Evolutionary conservation across 2,797 vertebrate genomes (phyloP).

Genomic region (Catharus ustulatus): DNA sequence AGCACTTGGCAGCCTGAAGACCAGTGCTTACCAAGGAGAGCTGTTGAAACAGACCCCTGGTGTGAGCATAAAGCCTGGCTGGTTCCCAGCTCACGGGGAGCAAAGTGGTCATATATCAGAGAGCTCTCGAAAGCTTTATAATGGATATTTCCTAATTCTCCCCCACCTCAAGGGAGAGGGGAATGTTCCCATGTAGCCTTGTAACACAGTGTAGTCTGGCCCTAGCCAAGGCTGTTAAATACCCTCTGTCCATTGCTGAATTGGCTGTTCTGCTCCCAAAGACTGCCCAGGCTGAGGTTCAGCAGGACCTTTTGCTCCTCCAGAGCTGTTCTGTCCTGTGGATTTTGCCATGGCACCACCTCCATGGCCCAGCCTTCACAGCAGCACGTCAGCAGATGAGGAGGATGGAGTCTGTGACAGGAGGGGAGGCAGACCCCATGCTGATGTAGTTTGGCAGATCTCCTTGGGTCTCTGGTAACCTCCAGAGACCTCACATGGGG

Average conservation of each 20-base stretch:
- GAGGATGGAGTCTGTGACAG: not conserved
- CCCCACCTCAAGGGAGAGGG: slow-evolving; percentile 29
- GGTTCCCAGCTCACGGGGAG: slow-evolving; percentile 26
- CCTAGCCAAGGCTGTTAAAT: not conserved
- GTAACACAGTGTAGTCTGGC: not conserved
- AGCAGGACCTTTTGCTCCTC: not conserved
- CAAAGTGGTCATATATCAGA: slow-evolving; percentile 50
- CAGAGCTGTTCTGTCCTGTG: not conserved
- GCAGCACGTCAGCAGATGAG: not conserved
- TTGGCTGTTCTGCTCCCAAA: not conserved
- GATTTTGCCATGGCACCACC: not conserved
- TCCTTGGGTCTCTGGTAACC: not conserved
- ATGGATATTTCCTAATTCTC: slow-evolving; percentile 59
- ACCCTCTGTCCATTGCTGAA: not conserved
- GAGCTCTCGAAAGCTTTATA: slow-evolving; percentile 60
- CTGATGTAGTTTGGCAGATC: not conserved
- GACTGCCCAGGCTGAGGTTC: not conserved
- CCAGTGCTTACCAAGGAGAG: slow-evolving; percentile 59
- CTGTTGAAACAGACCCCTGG: slow-evolving; percentile 60
- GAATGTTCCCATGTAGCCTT: not conserved
- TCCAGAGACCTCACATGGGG: not conserved
- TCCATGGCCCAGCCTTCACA: too few relatives aligned
- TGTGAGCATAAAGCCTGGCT: slow-evolving; percentile 61
- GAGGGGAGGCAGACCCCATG: not conserved
- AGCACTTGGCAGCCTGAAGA: slow-evolving; percentile 26